These are phyloP conservation scores for Oreochromis niloticus DNA, from an alignment of 2,113 vertebrate species.

Conservation along the genomic window DNA sequence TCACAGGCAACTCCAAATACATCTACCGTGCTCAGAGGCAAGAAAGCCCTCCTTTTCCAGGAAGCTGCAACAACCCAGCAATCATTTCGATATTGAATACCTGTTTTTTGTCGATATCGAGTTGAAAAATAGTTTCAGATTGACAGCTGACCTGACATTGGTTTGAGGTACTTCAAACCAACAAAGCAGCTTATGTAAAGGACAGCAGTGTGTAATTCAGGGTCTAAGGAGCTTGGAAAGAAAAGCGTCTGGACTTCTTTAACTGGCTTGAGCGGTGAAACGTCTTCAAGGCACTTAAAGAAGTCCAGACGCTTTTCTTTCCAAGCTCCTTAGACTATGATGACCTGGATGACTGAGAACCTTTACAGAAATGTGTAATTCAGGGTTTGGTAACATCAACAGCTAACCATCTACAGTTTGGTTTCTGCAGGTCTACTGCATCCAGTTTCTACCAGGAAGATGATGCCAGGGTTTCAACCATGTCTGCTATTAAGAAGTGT, in stretches of 20 bases:
- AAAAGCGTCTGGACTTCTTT: too few relatives aligned
- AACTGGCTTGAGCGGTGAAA: too few relatives aligned
- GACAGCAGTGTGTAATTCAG: neutral
- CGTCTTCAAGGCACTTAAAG: too few relatives aligned
- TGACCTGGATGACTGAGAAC: too few relatives aligned
- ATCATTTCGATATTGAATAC: neutral
- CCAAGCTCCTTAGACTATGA: too few relatives aligned
- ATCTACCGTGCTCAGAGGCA: constrained; percentile 86
- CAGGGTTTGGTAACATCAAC: neutral
- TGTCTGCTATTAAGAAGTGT: neutral
- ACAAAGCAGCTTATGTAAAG: neutral
- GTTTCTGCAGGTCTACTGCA: neutral
- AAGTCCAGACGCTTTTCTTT: too few relatives aligned
- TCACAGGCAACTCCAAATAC: constrained; percentile 86
- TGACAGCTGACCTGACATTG: neutral
- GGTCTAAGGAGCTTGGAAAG: neutral
- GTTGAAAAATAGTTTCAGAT: neutral
- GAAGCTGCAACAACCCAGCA: neutral
- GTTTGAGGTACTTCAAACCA: neutral
- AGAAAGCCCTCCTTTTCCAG: neutral
- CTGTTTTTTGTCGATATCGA: neutral
- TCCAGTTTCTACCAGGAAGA: neutral
- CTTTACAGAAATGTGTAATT: neutral
- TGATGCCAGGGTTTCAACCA: neutral
- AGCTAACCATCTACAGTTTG: neutral